phyloP scores from a whole-genome alignment of 2,888 invertebrate species.

The Lathronympha strigana region DNA sequence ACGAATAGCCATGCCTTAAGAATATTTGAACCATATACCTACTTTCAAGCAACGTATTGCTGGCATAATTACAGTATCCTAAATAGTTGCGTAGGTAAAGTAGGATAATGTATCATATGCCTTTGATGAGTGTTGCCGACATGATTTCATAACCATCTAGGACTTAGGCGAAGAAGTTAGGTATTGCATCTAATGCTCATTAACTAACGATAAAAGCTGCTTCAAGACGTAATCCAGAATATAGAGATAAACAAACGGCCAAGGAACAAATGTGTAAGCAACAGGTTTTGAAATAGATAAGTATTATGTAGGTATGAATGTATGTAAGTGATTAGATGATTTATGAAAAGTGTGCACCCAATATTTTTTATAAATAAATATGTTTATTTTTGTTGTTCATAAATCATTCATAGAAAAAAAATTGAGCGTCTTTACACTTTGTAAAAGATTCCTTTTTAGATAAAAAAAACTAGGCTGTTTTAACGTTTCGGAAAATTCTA shows the following conservation, averaged over 20 bases:
- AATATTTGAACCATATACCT: slow-evolving; percentile 20
- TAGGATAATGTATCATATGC: background rate
- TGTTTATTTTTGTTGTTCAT: no score
- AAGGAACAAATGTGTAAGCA: no score
- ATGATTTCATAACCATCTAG: slow-evolving; percentile 11
- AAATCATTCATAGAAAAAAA: no score
- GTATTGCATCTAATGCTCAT: background rate
- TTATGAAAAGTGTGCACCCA: no score
- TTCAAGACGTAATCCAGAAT: background rate
- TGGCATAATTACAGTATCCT: slow-evolving; percentile 26
- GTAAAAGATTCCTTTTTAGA: no score
- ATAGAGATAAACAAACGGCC: background rate
- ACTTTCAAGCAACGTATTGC: slow-evolving; percentile 6
- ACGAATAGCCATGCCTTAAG: slow-evolving; percentile 28
- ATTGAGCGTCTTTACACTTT: no score
- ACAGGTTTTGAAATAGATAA: background rate
- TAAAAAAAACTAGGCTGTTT: no score
- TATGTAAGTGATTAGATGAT: no score
- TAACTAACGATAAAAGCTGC: background rate
- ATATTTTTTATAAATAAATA: no score
- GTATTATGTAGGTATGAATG: no score
- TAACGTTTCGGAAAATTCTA: no score
- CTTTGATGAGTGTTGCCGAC: background rate
- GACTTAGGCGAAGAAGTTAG: background rate
- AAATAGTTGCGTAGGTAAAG: slow-evolving; percentile 11